phyloP scores from a whole-genome alignment of 2,113 vertebrate species.

The Corythornis vintsioides region DNA sequence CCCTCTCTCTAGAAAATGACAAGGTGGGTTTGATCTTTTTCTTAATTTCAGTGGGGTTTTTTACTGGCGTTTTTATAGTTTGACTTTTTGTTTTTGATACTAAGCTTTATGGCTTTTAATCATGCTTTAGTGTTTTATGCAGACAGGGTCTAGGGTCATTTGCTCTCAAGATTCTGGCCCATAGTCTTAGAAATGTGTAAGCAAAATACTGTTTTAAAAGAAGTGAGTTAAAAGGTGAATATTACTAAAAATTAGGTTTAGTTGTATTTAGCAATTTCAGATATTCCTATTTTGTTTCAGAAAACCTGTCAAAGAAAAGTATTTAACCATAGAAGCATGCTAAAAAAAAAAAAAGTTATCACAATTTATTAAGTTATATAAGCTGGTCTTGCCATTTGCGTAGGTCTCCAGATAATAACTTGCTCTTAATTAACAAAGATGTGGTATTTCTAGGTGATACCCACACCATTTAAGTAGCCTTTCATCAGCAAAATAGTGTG shows the following conservation, averaged over 20 bases:
- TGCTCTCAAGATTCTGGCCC: background rate
- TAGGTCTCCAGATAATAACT: background rate
- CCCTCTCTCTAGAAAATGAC: background rate
- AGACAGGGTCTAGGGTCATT: background rate
- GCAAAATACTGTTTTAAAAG: background rate
- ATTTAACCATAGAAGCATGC: background rate
- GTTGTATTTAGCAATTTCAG: rapidly evolving
- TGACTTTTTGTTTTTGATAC: background rate
- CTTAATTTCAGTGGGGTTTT: background rate
- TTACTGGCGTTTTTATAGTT: background rate
- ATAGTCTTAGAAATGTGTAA: background rate
- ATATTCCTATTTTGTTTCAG: background rate
- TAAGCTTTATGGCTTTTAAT: background rate
- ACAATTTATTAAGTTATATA: background rate
- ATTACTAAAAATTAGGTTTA: rapidly evolving
- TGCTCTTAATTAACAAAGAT: background rate
- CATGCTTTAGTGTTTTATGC: background rate
- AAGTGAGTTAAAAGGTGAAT: background rate
- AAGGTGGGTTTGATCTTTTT: background rate
- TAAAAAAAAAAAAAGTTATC: background rate
- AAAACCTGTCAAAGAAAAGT: background rate
- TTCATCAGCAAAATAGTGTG: background rate
- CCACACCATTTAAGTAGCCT: background rate
- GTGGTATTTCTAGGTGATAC: background rate
- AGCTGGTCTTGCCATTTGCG: background rate